phyloP scores from a whole-genome alignment of 2,113 vertebrate genomes.

The Burhinus bistriatus region DNA sequence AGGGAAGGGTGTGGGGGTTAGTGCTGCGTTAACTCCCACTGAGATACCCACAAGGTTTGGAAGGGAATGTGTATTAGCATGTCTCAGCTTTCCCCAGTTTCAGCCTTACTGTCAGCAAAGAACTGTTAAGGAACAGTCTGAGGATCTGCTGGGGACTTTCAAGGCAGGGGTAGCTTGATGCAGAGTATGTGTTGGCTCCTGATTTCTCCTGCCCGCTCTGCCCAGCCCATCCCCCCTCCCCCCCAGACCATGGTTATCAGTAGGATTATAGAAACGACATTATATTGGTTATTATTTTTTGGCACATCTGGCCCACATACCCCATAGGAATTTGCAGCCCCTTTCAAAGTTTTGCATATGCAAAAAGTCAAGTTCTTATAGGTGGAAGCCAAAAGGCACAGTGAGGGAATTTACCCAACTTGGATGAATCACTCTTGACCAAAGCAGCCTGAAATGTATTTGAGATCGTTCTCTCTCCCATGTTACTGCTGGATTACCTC shows the following conservation, averaged over 20 bases:
- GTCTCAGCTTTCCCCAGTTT: background rate
- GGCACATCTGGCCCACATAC: background rate
- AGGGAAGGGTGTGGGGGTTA: background rate
- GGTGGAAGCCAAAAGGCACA: background rate
- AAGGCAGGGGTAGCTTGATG: background rate
- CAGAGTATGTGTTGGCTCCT: background rate
- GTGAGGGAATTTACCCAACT: background rate
- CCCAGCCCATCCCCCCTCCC: background rate
- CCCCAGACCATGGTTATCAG: background rate
- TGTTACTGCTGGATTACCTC: background rate
- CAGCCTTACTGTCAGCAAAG: background rate
- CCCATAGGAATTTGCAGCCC: background rate
- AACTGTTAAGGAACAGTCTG: background rate
- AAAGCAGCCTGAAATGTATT: background rate
- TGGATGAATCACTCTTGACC: background rate
- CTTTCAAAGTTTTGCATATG: background rate
- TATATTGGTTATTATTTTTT: background rate
- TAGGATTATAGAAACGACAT: background rate
- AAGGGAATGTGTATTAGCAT: background rate
- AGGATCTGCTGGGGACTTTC: background rate
- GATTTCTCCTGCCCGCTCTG: background rate
- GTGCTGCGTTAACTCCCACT: background rate
- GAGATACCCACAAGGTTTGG: background rate
- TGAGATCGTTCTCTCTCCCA: background rate
- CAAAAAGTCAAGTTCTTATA: background rate